Evolutionary conservation across 2,113 vertebrate genomes (phyloP), one percentile per base, ranked within the genome.

Genomic region (Sisor rabdophorus): DNA sequence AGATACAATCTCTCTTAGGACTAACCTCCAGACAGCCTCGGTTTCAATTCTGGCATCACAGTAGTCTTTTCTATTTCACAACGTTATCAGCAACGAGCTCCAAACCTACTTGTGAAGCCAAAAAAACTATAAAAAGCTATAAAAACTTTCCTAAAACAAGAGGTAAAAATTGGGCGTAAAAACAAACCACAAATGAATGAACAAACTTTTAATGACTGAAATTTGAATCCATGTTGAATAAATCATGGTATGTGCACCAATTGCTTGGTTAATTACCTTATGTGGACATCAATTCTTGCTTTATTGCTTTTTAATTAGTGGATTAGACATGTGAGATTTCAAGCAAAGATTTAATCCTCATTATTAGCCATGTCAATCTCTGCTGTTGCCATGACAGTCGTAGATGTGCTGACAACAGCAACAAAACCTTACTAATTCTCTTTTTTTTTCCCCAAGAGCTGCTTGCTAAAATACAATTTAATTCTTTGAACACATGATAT

Each of bases 1-100:
- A 89, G 87, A 89, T 89, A 48, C 80, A 86, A 90, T 91, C 90
- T 80, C 73, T 28, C 24, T 48, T 52, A 44, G 22, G 32, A 63
- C 50, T 50, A 78, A 63, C 54, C 32, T 81, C 79, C 12, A 76
- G 55, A 53, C 11, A 50, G 78, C 83, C 58, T 19, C 61, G 48
- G 80, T 81, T 73, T 83, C 84, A 88, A 75, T 28, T 22, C 2
- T 8, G 52, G 48, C 48, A 16, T 55, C 16, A 15, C 4, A 26
- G 30, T 61, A 47, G 44, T 11, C 63, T 58, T 67, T 76, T 58
- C 19, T 8, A 22, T 12, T 76, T 28, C 53, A 44, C 26, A 76
- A 44, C 8, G 12, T 54, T 47, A 67, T 76, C 61, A 67, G n/a
- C 50, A 30, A 36, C 48, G 54, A 53, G 71, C 56, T 64, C 3